Conservation (phyloP, 2,888 invertebrate species). For the Halictus quadricinctus region DNA sequence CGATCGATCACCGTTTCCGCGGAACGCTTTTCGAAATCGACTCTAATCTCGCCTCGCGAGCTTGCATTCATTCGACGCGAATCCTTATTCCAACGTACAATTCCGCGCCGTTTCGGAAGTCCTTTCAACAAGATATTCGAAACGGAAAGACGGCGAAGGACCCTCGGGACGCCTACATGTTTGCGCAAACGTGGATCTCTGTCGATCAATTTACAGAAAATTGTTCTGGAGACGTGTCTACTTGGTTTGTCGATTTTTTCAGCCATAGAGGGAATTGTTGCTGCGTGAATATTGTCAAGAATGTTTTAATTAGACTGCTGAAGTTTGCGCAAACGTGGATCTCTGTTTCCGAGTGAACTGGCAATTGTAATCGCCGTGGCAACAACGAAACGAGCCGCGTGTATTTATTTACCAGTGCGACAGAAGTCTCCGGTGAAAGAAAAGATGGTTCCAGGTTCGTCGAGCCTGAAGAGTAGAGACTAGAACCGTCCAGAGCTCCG, state of each 20-base stretch:
- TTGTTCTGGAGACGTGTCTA: too few species aligned
- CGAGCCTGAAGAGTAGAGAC: background rate
- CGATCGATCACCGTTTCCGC: slow-evolving; percentile 69
- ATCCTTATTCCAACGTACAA: background rate
- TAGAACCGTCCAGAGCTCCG: background rate
- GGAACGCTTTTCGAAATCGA: slow-evolving; percentile 58
- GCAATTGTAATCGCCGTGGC: too few species aligned
- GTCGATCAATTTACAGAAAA: background rate
- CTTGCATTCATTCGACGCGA: slow-evolving; percentile 38
- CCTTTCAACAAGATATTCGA: background rate
- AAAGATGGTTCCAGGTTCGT: background rate
- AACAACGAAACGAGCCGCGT: too few species aligned
- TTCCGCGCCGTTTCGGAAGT: background rate
- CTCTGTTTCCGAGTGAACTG: too few species aligned
- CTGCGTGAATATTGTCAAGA: background rate
- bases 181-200: background rate
- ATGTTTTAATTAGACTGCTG: too few species aligned
- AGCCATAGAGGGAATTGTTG: background rate
- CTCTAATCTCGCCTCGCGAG: slow-evolving; percentile 49
- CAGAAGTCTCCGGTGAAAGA: background rate
- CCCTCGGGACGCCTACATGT: too few species aligned
- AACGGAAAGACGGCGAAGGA: background rate
- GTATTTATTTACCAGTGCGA: too few species aligned
- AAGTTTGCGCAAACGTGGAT: too few species aligned
- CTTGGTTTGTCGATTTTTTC: background rate